These are phyloP conservation scores for Chironomus tepperi DNA, from an alignment of 1,140 invertebrate genomes.

Conservation along the genomic window DNA sequence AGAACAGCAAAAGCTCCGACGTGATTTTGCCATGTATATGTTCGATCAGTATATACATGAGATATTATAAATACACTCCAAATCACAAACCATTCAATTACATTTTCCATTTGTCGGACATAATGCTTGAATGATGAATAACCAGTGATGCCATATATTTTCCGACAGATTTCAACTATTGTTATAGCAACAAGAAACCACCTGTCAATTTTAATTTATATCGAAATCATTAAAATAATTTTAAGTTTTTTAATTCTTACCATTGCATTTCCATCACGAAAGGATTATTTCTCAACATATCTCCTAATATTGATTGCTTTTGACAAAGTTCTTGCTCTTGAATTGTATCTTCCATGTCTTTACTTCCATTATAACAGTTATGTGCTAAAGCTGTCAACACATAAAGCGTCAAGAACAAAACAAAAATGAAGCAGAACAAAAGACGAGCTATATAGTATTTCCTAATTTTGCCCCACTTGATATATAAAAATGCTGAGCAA, in stretches of 20 bases:
- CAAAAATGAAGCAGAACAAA: constrained; percentile 69
- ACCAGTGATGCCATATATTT: constrained; percentile 64
- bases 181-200: constrained; percentile 64
- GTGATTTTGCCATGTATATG: constrained; percentile 73
- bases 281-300: constrained; percentile 59
- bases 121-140: constrained; percentile 68
- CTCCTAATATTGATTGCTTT: constrained; percentile 62
- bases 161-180: constrained; percentile 63
- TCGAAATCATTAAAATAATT: background rate
- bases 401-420: constrained; percentile 66
- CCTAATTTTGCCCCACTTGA: constrained; percentile 84
- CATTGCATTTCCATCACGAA: constrained; percentile 66
- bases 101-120: constrained; percentile 70
- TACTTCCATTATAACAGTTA: constrained; percentile 67
- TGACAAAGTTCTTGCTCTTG: constrained; percentile 59
- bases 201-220: background rate
- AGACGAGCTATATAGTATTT: constrained; percentile 74
- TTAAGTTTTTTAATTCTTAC: constrained; percentile 30
- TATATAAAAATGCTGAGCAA: constrained; percentile 71
- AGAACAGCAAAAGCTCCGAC: constrained; percentile 73
- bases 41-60: constrained; percentile 63
- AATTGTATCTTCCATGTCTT: constrained; percentile 57
- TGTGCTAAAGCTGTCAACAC: constrained; percentile 66
- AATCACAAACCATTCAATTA: constrained; percentile 77
- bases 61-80: constrained; percentile 71